Base-by-base conservation (phyloP, 2,888 invertebrate genomes). In the Atethmia centrago region DNA sequence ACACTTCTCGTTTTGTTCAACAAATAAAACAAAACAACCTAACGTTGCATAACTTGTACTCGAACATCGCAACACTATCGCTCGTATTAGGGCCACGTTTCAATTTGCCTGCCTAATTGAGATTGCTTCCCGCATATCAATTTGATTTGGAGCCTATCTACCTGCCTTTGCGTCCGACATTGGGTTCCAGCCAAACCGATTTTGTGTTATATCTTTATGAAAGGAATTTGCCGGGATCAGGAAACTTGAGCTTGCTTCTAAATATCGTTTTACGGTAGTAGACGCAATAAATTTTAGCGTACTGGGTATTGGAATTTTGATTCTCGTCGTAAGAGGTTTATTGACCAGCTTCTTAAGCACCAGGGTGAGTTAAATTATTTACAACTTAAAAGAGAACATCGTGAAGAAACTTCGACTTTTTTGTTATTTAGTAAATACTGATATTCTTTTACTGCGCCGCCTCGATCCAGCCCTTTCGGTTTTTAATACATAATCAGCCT, bases 61-160 rank as follows among this genome's bases (percentile, higher is more conserved):
- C 40, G 10, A n/a, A 25, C 28, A 40, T 51, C 12, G 45, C 63
- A 55, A 63, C 47, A 74, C 71, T 71, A 72, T 71, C 58, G 63
- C 31, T 8, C 14, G 12, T 63, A 59, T 65, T 64, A 72, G 59
- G 25, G 40, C 71, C 71, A 72, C 74, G 83, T 79, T 87, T 84
- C 86, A 84, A 87, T 87, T 85, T 85, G 64, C 73, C 58, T 71
- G 64, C 70, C 71, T 88, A 88, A 86, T 88, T 88, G 85, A 85
- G 85, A 87, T 83, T 78, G 87, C 88, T 77, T 79, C 71, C 78
- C 82, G 85, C 85, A 87, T 87, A 88, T 85, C 84, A 87, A 88
- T 85, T 83, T 82, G 77, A 85, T 86, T 84, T 83, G 76, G 73
- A 77, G 66, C 51, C 55, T 64, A 78, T 77, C 65, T 80, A 84